These are phyloP conservation scores for Stenopsyche tienmushanensis DNA, from an alignment of 1,140 invertebrate genomes.

Conservation along the genomic window DNA sequence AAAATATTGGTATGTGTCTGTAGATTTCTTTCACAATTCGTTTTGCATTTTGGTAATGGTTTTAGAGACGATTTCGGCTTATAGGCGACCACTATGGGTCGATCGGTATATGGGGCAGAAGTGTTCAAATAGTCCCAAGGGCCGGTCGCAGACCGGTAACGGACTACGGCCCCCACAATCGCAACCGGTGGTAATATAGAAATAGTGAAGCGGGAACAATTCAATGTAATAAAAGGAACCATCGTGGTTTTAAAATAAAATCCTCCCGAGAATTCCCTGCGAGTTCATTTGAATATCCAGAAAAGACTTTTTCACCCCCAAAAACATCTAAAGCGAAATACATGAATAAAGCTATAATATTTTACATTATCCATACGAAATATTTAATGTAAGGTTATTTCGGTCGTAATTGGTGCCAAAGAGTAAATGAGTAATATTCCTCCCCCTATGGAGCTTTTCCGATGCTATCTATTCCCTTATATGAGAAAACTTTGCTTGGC, in stretches of 20 bases:
- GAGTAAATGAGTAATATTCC: no score
- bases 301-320: no score
- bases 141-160: slow-evolving; percentile 12
- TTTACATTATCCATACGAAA: no score
- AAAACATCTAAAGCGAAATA: no score
- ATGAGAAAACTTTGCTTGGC: slow-evolving; percentile 36
- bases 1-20: no score
- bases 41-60: not conserved
- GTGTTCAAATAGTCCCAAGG: slow-evolving; percentile 17
- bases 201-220: slow-evolving; percentile 14
- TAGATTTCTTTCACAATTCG: no score
- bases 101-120: slow-evolving; percentile 25
- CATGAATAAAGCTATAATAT: no score
- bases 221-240: not conserved
- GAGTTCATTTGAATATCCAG: no score
- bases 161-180: not conserved
- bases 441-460: no score
- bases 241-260: not conserved
- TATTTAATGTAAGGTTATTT: no score
- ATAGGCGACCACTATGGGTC: slow-evolving; percentile 20
- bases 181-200: slow-evolving; percentile 5
- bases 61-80: slow-evolving; percentile 9
- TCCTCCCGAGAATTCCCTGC: no score
- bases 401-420: no score
- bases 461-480: slow-evolving; percentile 12